Percentiles rank a stretch among this genome's conserved stretches.
Conservation (phyloP, 2,797 vertebrate species). For the Thalassophryne amazonica region DNA sequence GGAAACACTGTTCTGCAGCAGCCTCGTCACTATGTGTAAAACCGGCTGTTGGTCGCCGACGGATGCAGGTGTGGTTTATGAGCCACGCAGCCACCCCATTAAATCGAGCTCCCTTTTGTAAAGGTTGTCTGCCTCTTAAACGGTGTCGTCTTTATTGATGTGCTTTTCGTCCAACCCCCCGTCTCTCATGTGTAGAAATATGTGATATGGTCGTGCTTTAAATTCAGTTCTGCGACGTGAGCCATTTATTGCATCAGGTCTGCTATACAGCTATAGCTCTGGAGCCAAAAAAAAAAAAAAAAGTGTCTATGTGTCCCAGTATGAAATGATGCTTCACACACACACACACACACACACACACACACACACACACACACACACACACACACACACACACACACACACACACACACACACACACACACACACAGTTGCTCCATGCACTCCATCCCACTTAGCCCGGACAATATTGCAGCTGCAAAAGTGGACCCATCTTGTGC, state of each 20-base stretch:
- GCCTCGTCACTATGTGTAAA: conserved; percentile 33
- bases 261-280: conserved; percentile 44
- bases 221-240: conserved; percentile 75
- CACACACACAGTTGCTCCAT: conserved; percentile 48
- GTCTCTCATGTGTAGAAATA: conserved; percentile 64
- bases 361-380: conserved; percentile 28
- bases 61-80: conserved; percentile 70
- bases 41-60: conserved; percentile 38
- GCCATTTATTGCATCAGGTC: conserved; percentile 76
- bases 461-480: conserved; percentile 66
- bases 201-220: conserved; percentile 74
- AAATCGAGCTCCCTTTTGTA: conserved; percentile 80
- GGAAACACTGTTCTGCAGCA: conserved; percentile 43
- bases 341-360: conserved; percentile 12
- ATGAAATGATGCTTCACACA: conserved; percentile 65
- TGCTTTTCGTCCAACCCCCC: conserved; percentile 54
- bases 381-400: conserved; percentile 51
- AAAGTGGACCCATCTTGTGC: conserved; percentile 68
- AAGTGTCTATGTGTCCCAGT: conserved; percentile 40
- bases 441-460: conserved; percentile 65
- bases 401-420: conserved; percentile 30
- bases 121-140: conserved; percentile 86
- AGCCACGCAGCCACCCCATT: conserved; percentile 71
- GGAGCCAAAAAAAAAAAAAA: conserved; percentile 11
- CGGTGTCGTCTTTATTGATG: conserved; percentile 82